Conservation (phyloP, 2,797 vertebrate species). For the Cynodonichthys magdalenae region DNA sequence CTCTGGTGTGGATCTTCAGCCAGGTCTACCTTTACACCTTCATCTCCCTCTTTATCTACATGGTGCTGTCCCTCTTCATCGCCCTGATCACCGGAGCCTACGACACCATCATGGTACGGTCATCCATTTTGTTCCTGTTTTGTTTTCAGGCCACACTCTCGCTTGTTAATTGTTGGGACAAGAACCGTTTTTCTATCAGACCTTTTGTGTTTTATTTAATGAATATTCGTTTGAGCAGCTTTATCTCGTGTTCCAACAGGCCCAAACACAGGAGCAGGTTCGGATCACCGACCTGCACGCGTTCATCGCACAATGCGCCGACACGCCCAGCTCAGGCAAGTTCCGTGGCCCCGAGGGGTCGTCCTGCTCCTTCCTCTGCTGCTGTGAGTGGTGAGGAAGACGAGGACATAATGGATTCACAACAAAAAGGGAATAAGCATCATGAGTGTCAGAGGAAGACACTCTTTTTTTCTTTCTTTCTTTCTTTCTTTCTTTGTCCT, state of each 20-base stretch:
- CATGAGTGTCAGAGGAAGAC: conserved; percentile 1
- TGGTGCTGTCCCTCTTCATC: conserved; percentile 97
- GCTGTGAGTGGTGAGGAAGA: conserved; percentile 79
- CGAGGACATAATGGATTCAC: background rate
- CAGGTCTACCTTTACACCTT: conserved; percentile 95
- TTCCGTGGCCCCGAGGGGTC: conserved; percentile 82
- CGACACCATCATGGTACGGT: conserved; percentile 89
- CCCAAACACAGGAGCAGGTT: conserved; percentile 79
- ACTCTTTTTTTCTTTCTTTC: background rate
- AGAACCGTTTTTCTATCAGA: background rate
- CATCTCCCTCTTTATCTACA: conserved; percentile 97
- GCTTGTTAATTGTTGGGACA: background rate
- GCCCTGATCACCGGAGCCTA: conserved; percentile 95
- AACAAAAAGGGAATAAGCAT: conserved; percentile 5
- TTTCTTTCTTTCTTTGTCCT: background rate
- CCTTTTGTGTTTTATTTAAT: too few species aligned
- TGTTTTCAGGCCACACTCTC: background rate
- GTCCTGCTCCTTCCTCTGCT: conserved; percentile 86
- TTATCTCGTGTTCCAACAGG: conserved; percentile 68
- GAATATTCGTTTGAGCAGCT: too few species aligned
- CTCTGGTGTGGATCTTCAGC: conserved; percentile 92
- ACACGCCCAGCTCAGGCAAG: conserved; percentile 90
- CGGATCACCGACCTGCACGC: conserved; percentile 82
- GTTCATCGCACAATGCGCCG: conserved; percentile 88
- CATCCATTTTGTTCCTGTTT: background rate